phyloP scores from a whole-genome alignment of 1,140 invertebrate species.

The Nomia melanderi region DNA sequence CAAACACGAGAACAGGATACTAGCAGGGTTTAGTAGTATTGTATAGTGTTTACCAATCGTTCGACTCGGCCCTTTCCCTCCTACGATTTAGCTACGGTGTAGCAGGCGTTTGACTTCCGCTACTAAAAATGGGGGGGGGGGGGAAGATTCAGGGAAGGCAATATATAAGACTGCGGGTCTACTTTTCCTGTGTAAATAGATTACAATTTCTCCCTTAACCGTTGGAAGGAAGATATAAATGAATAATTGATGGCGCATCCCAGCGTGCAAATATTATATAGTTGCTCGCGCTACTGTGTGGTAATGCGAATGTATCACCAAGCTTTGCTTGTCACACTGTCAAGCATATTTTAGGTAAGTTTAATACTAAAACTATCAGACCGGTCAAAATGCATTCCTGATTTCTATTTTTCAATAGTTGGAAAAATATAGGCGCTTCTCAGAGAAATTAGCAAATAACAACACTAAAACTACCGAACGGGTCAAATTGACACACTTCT shows the following conservation, averaged over 20 bases:
- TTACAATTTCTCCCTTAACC: conserved; percentile 7
- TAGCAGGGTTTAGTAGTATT: neutral
- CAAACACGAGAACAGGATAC: conserved; percentile 1
- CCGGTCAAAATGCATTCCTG: too few species aligned
- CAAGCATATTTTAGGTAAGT: neutral
- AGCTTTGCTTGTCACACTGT: neutral
- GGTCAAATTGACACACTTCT: too few species aligned
- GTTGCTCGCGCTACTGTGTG: neutral
- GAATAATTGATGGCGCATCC: neutral
- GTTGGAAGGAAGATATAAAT: neutral
- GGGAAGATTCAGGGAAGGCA: neutral
- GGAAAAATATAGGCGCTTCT: too few species aligned
- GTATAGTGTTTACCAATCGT: conserved; percentile 3
- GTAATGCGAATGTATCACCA: neutral
- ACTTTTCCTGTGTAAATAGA: conserved; percentile 3
- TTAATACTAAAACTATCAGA: too few species aligned
- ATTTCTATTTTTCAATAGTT: too few species aligned
- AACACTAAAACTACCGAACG: too few species aligned
- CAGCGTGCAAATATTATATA: neutral
- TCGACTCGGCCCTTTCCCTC: conserved; percentile 28
- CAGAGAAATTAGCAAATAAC: too few species aligned
- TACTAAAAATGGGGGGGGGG: conserved; percentile 27
- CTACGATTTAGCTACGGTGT: conserved; percentile 53
- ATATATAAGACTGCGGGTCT: conserved; percentile 2
- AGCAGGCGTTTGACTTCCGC: conserved; percentile 39